Evolutionary conservation across 2,888 invertebrate genomes (phyloP).

Genomic region (Melanophora roralis): DNA sequence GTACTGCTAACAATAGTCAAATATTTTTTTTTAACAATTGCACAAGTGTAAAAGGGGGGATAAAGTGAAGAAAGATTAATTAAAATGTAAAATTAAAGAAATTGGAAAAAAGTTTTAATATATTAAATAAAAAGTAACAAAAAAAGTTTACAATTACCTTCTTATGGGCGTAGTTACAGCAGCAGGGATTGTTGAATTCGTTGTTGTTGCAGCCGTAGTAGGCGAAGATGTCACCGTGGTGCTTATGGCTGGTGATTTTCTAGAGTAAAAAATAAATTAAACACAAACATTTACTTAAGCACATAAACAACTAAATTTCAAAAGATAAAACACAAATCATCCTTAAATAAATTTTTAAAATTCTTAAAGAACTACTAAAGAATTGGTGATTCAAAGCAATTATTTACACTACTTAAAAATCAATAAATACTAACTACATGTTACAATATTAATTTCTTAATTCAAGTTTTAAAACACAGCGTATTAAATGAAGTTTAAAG

Average conservation of each 20-base stretch:
- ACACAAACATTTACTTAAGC: not conserved
- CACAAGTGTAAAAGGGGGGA: not conserved
- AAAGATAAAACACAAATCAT: not conserved
- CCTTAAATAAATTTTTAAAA: too few relatives aligned
- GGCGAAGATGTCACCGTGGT: slow-evolving; percentile 67
- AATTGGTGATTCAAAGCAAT: too few relatives aligned
- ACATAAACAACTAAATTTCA: not conserved
- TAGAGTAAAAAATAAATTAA: slow-evolving; percentile 15
- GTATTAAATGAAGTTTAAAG: too few relatives aligned
- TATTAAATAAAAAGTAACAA: not conserved
- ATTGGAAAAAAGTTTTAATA: slow-evolving; percentile 1
- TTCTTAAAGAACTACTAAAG: too few relatives aligned
- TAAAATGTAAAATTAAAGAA: slow-evolving; percentile 16
- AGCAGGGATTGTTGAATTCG: slow-evolving; percentile 67
- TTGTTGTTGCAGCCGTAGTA: slow-evolving; percentile 65
- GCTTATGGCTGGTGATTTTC: slow-evolving; percentile 73
- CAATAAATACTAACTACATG: too few relatives aligned
- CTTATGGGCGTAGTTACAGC: slow-evolving; percentile 77
- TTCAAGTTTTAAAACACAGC: too few relatives aligned
- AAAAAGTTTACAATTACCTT: slow-evolving; percentile 74
- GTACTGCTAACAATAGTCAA: slow-evolving; percentile 38
- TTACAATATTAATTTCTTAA: too few relatives aligned
- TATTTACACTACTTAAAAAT: too few relatives aligned
- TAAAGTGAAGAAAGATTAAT: slow-evolving; percentile 23
- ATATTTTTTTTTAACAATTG: not conserved